Evolutionary conservation across 2,888 invertebrate species (phyloP).

Genomic region (Lasioglossum malachurum): DNA sequence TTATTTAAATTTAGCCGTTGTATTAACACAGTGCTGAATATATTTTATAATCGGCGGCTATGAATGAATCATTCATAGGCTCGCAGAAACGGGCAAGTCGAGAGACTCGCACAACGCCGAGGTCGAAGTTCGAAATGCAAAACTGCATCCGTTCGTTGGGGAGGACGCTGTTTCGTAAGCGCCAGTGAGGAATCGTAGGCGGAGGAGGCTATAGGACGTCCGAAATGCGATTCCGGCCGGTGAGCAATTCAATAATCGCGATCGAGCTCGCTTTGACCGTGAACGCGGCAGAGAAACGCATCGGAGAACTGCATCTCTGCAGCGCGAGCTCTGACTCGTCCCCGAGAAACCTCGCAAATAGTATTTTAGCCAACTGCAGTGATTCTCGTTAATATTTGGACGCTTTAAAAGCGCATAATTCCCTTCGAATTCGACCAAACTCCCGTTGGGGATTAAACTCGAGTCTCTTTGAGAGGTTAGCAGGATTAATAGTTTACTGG

Average conservation of each 20-base stretch:
- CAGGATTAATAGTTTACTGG: not conserved
- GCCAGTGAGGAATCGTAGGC: not conserved
- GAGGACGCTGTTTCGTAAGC: not conserved
- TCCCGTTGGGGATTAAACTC: not conserved
- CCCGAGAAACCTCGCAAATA: not conserved
- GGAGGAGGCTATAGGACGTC: not conserved
- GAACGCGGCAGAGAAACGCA: not conserved
- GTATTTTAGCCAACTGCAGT: not conserved
- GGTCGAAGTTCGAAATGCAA: slow-evolving; percentile 1
- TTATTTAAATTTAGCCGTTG: not conserved
- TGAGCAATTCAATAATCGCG: not conserved
- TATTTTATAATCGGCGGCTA: not conserved
- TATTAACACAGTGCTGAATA: not conserved
- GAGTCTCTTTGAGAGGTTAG: not conserved
- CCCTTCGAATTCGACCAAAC: not conserved
- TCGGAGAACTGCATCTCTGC: not conserved
- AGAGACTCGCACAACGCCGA: not conserved
- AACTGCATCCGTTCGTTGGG: slow-evolving; percentile 1
- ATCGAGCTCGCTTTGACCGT: slow-evolving; percentile 6
- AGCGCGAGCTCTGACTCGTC: not conserved
- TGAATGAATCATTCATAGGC: not conserved
- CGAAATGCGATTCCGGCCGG: not conserved
- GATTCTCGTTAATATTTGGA: not conserved
- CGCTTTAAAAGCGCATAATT: not conserved
- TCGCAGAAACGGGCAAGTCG: not conserved